Percentiles rank a stretch among this genome's conserved stretches.
Conservation (phyloP, 92 coral and sea anemone species). For the Bergia sp. region DNA sequence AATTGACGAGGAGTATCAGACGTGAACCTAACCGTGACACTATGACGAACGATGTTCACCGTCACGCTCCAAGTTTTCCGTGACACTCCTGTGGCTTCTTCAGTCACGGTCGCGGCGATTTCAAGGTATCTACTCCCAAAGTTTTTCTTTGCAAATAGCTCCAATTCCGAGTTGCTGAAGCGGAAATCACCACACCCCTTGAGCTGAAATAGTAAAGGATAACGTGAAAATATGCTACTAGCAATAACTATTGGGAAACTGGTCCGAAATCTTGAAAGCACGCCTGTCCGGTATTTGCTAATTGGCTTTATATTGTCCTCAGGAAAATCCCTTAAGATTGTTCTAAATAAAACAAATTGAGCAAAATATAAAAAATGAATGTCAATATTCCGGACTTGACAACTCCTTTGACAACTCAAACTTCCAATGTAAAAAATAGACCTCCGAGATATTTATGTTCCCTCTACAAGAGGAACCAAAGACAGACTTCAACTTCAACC, state of each 20-base stretch:
- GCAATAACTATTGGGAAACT: background rate
- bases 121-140: slow-evolving; percentile 22
- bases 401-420: no score
- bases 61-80: slow-evolving; percentile 55
- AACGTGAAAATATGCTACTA: background rate
- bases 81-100: slow-evolving; percentile 77
- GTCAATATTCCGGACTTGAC: no score
- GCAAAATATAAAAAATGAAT: no score
- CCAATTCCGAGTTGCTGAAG: slow-evolving; percentile 49
- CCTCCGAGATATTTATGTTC: no score
- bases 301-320: no score
- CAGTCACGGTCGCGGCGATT: slow-evolving; percentile 77
- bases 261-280: background rate
- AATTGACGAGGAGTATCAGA: slow-evolving; percentile 73
- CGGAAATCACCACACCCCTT: slow-evolving; percentile 82
- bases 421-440: no score
- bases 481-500: no score
- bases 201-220: slow-evolving; percentile 48
- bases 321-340: no score
- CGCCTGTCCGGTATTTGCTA: no score
- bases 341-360: no score
- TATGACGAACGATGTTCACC: slow-evolving; percentile 41
- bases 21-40: slow-evolving; percentile 55
- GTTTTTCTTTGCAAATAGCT: slow-evolving; percentile 21
- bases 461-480: no score